Evolutionary conservation across 2,113 vertebrate genomes (phyloP), one percentile per base, ranked within the genome.

Genomic region (Okapia johnstoni): DNA sequence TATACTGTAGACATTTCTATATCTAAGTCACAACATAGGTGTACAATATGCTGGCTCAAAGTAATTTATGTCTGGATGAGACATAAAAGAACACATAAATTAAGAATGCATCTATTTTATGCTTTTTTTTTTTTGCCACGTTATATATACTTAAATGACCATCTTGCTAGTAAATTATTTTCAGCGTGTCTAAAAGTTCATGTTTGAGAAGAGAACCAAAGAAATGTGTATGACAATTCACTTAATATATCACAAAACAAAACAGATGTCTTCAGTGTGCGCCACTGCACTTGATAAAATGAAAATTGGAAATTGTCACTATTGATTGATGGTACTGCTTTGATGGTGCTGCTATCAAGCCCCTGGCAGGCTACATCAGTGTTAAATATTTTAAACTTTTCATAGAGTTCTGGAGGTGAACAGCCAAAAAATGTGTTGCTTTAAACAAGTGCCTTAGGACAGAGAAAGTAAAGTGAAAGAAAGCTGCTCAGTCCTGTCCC

Each of bases 251-350:
- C 70, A 94, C 28, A 90, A 77, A 97, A 14, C 96, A 98, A 77
- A 98, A 15, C 97, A 98, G 97, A 95, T 97, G 91, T 94, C 85
- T 97, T 92, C 93, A 88, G 30, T 46, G 57, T 2, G 57, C 0
- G 3, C 85, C 81, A 48, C 90, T 97, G 80, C 85, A 93, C 95
- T 90, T 63, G 93, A 97, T 90, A 86, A 95, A 97, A 55, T 93
- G 63, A 98, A 52, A 95, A 88, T 73, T 52, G 95, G 92, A 58
- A 60, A 96, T 91, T 98, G 92, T 96, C 98, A 97, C 26, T 97
- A 58, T 2, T 97, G 97, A 98, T 96, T 94, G 96, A 98, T 97
- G 81, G 46, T 26, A 88, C 50, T 58, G 0, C 6, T 36, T 96
- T 94, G 96, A 98, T 97, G 81, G 46, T 26, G 86, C 50, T 58